Percentiles rank a stretch among this genome's conserved stretches.
These are phyloP conservation scores for Macroteleia sp. DNA, from an alignment of 2,888 invertebrate species.

Conservation along the genomic window DNA sequence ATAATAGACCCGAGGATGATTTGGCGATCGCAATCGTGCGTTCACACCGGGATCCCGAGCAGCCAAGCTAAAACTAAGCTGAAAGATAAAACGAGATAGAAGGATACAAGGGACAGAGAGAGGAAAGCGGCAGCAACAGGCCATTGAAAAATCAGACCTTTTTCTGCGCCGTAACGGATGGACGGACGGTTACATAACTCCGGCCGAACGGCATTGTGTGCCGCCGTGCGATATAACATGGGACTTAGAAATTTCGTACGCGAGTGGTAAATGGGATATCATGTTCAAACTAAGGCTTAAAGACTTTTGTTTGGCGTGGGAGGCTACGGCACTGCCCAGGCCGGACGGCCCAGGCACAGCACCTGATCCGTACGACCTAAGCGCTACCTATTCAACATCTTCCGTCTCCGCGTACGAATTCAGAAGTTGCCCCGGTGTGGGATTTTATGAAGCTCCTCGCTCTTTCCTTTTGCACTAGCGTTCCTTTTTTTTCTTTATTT, in stretches of 20 bases:
- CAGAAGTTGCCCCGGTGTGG: conserved; percentile 42
- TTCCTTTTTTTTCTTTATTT: background rate
- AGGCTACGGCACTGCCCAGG: conserved; percentile 74
- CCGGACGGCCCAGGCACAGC: conserved; percentile 65
- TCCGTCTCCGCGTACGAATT: conserved; percentile 62
- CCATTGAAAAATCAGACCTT: conserved; percentile 62
- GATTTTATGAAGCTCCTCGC: conserved; percentile 42
- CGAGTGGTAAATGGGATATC: conserved; percentile 83
- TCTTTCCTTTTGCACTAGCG: background rate
- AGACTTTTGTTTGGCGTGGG: conserved; percentile 84
- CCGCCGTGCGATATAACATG: conserved; percentile 66
- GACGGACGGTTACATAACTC: conserved; percentile 82
- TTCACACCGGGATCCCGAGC: conserved; percentile 70
- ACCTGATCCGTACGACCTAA: conserved; percentile 56
- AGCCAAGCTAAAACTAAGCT: conserved; percentile 35
- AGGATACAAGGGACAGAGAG: conserved; percentile 20
- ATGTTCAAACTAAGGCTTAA: conserved; percentile 83
- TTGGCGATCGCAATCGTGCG: conserved; percentile 59
- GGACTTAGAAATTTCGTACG: conserved; percentile 82
- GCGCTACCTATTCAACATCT: conserved; percentile 69
- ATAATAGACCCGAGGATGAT: conserved; percentile 49
- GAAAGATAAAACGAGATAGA: conserved; percentile 13
- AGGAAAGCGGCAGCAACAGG: conserved; percentile 51
- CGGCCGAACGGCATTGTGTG: conserved; percentile 73
- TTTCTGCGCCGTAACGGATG: conserved; percentile 67